Conservation (phyloP, 2,888 invertebrate genomes). For the Conchocele bisecta region DNA sequence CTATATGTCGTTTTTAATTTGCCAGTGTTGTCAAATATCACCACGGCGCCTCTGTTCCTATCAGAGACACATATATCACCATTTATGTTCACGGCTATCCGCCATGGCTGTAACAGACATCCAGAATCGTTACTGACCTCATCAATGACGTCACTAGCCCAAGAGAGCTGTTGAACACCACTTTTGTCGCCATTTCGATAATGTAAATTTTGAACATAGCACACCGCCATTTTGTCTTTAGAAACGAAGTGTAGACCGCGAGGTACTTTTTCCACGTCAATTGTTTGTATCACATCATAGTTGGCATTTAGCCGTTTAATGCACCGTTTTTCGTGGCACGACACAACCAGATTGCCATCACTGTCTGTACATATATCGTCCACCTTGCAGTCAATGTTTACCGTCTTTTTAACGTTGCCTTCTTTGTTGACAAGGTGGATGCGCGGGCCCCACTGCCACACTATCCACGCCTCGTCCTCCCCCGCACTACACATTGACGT, state of each 20-base stretch:
- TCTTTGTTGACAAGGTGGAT: constrained; percentile 49
- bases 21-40: constrained; percentile 58
- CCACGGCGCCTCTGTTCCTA: constrained; percentile 54
- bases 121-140: constrained; percentile 1
- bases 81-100: constrained; percentile 64
- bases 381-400: constrained; percentile 49
- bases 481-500: constrained; percentile 49
- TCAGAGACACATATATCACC: constrained; percentile 68
- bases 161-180: constrained; percentile 12
- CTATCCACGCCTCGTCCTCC: constrained; percentile 48
- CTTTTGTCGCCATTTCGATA: constrained; percentile 51
- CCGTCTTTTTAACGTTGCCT: constrained; percentile 38
- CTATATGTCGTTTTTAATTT: constrained; percentile 41
- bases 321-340: constrained; percentile 47
- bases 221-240: constrained; percentile 41
- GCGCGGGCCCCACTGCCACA: constrained; percentile 57
- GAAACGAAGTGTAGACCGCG: constrained; percentile 36
- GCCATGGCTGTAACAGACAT: constrained; percentile 52
- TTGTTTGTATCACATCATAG: constrained; percentile 41
- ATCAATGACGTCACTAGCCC: constrained; percentile 4
- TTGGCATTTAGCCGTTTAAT: constrained; percentile 41
- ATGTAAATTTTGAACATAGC: constrained; percentile 52
- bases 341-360: constrained; percentile 45
- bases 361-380: constrained; percentile 50
- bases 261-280: constrained; percentile 45